Evolutionary conservation across 2,113 vertebrate species (phyloP), one percentile per base, ranked within the genome.

Genomic region (Cinclus mexicanus): DNA sequence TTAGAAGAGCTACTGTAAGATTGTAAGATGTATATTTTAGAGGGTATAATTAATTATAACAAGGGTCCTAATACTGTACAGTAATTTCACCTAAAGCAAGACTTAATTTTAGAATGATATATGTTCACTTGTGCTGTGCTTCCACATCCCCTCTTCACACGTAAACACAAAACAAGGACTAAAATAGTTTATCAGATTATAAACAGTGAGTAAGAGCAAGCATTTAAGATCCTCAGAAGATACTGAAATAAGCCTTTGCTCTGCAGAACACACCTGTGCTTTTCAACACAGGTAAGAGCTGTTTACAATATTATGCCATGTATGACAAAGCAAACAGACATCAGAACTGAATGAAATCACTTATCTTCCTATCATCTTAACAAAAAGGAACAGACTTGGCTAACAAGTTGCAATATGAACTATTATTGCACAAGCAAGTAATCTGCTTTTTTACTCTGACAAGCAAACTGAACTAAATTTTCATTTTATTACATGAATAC

Each of bases 161-260:
- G 35, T 16, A 93, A 93, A 91, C 85, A 91, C 9, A 69, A 89
- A 95, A 83, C 65, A 91, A 37, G 10, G 44, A 83, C 39, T 90
- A 76, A 37, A 69, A 20, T 24, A 70, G 41, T 60, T 76, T 76
- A 79, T 71, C 67, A 33, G 22, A 75, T 61, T 64, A 59, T 59
- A 87, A 86, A 68, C 55, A 77, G 10, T 47, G 39, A 87, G 15
- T 60, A 85, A 75, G 19, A 79, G 57, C 55, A 84, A 82, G 83
- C 46, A 42, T 37, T 77, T 28, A 68, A 76, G 59, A 82, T 22
- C 69, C 42, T 61, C 47, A 80, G 0, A 1, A 64, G 57, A 93
- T 50, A 79, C 0, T 65, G 55, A 88, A 91, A 72, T 44, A 83
- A 93, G 87, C 49, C 31, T 87, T 82, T 56, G 16, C 35, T 60